Conservation (phyloP, 92 coral and sea anemone species). For the Palythoa grandis region DNA sequence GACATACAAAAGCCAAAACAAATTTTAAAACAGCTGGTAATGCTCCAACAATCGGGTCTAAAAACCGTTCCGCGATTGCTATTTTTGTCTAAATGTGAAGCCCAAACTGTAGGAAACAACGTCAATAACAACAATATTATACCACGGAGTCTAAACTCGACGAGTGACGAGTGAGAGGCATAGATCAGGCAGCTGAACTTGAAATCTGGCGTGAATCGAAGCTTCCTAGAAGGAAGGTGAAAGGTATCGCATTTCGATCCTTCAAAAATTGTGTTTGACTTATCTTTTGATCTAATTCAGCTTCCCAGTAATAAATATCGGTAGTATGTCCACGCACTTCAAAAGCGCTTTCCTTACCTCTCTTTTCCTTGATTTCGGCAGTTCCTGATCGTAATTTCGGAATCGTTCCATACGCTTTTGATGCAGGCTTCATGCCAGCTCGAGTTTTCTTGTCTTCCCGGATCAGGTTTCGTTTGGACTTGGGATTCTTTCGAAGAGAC, state of each 20-base stretch:
- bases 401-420: neutral
- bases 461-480: slow-evolving; percentile 47
- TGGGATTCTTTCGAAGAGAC: slow-evolving; percentile 21
- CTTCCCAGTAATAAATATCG: neutral
- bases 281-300: neutral
- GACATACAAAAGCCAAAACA: neutral
- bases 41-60: neutral
- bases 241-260: neutral
- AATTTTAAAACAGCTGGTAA: neutral
- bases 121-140: no score
- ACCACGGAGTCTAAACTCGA: no score
- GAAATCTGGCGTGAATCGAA: no score
- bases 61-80: neutral
- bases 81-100: neutral
- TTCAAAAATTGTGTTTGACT: neutral
- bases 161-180: no score
- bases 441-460: neutral
- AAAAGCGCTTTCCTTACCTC: neutral
- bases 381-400: neutral
- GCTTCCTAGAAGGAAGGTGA: no score
- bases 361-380: slow-evolving; percentile 5
- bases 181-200: no score
- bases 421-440: neutral
- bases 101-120: no score
- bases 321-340: neutral